Evolutionary conservation across 1,140 invertebrate genomes (phyloP), one percentile per base, ranked within the genome.

Genomic region (Tachypleus tridentatus): DNA sequence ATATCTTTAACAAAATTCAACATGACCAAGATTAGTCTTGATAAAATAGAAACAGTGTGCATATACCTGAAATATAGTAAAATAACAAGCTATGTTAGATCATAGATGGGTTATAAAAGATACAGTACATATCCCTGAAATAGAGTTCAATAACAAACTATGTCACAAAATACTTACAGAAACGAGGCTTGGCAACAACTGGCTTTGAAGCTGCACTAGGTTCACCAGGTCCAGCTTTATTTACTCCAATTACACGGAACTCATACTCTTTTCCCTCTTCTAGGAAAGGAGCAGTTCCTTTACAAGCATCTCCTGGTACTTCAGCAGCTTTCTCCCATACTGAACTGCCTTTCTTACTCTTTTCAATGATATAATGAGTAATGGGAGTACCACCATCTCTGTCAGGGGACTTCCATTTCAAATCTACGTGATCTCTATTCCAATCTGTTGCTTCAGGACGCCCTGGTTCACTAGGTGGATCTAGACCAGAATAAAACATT

Each of bases 241-340:
- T 98, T 49, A 95, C 82, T 54, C 96, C 96, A 71, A 91, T 89
- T 3, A 98, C 89, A 60, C 96, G 85, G 85, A 98, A 98, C 77
- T 98, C 93, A 76, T 99, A 99, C 76, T 97, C 93, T 75, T 95
- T 93, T 59, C 95, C 95, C 81, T 98, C 94, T 70, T 95, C 89
- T 5, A 99, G 79, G 64, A 93, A 93, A 68, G 86, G 87, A 4
- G 96, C 84, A 58, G 84, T 83, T 58, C 84, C 90, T 70, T 84
- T 82, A 2, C 88, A 87, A 11, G 81, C 80, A 4, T 86, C 80
- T 47, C 80, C 82, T 65, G 86, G 85, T 0, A 87, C 91, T 78
- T 94, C 91, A 47, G 87, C 73, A 52, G 89, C 89, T 75, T 93
- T 91, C 76, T 93, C 89, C 92, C 93, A 90, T 73, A 93, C 85